Evolutionary conservation across 2,113 vertebrate genomes (phyloP), one percentile per base, ranked within the genome.

Genomic region (Zosterops lateralis): DNA sequence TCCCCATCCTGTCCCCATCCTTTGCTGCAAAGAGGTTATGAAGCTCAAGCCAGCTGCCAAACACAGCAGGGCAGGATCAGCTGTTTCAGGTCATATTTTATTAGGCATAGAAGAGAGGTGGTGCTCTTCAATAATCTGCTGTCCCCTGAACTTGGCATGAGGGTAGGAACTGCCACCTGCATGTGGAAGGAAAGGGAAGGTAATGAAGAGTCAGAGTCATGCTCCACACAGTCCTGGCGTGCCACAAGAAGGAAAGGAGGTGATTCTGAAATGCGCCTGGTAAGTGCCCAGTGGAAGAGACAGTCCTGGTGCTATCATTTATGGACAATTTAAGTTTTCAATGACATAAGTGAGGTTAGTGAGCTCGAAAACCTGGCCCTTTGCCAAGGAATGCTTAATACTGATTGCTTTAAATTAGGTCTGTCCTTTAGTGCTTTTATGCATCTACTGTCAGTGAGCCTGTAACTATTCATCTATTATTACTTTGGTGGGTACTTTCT

Each of bases 371-470:
- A 70, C 16, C 58, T 5, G n/a, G 22, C 45, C 67, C n/a, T 75
- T 81, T 68, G 40, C 62, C 78, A 87, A 47, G 29, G 53, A 89
- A 57, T 10, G 2, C 45, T 92, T 94, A 87, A 57, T 73, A 67
- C 17, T 32, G 50, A 86, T 78, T 78, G 50, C 80, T 87, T 91
- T 87, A 73, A 57, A 87, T 81, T 60, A 84, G 53, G 17, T 74
- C 72, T 92, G 60, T 86, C 84, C 73, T 87, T 61, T 68, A 84
- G 81, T 53, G 38, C 24, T 83, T 80, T 67, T 82, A 75, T 26
- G 11, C 19, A 6, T 42, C 66, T 74, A 50, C 50, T 71, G 25
- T 45, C 73, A 53, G 61, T 29, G 26, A 89, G 21, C 20, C 61
- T 82, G 15, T 21, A 75, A 84, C 45, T 21, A 25, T 76, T 84